These are phyloP conservation scores for Poecile montanus DNA, from an alignment of 2,797 vertebrate genomes.

Conservation along the genomic window DNA sequence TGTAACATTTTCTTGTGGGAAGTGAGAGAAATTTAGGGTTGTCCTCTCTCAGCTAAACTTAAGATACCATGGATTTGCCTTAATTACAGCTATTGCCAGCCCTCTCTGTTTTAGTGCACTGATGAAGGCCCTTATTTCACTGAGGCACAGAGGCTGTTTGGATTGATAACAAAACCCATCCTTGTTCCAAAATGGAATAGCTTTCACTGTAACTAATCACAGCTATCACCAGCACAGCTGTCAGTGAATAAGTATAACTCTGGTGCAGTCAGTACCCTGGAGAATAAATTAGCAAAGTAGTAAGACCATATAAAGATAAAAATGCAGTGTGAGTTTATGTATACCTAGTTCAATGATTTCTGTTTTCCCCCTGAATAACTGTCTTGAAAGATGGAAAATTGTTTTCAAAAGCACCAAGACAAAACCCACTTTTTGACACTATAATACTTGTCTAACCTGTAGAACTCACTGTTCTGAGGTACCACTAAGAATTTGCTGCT, in stretches of 20 bases:
- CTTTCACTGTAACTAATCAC: not conserved
- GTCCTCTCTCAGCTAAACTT: not conserved
- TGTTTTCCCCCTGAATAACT: not conserved
- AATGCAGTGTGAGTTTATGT: not conserved
- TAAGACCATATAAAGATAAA: not conserved
- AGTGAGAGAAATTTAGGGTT: not conserved
- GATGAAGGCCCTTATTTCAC: not conserved
- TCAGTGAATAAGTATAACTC: not conserved
- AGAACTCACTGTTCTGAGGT: not conserved
- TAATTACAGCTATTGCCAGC: not conserved
- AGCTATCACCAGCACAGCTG: not conserved
- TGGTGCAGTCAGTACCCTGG: not conserved
- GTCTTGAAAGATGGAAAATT: not conserved
- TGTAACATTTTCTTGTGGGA: not conserved
- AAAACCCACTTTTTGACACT: not conserved
- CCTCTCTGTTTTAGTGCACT: not conserved
- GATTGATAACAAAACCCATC: not conserved
- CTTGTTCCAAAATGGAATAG: not conserved
- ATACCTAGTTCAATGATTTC: not conserved
- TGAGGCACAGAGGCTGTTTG: not conserved
- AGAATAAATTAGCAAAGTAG: not conserved
- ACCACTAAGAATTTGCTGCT: not conserved
- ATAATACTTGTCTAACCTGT: not conserved
- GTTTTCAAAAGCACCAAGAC: not conserved
- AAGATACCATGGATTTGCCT: not conserved